Percentiles rank a stretch among this genome's conserved stretches.
phyloP scores from a whole-genome alignment of 2,888 invertebrate species.

The Scaptomyza flava region DNA sequence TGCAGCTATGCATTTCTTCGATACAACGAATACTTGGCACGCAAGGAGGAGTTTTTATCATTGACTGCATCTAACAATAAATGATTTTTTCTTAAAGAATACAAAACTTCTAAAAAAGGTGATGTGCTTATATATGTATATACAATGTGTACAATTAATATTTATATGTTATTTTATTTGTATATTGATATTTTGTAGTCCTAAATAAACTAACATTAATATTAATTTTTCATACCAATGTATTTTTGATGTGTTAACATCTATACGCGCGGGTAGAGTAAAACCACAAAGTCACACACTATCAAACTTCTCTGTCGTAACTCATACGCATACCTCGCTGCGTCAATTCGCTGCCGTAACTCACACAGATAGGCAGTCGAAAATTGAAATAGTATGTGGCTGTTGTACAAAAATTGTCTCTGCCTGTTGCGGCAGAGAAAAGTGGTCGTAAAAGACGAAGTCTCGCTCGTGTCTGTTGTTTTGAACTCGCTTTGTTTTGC shows the following conservation, averaged over 20 bases:
- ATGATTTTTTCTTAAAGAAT: conserved; percentile 57
- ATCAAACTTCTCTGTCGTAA: no score
- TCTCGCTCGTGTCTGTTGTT: no score
- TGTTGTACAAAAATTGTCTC: no score
- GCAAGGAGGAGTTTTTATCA: conserved; percentile 86
- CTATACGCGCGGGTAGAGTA: no score
- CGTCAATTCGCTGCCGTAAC: no score
- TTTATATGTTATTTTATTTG: conserved; percentile 78
- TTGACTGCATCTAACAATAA: conserved; percentile 69
- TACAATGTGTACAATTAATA: conserved; percentile 60
- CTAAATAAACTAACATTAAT: conserved; percentile 68
- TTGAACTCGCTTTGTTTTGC: no score
- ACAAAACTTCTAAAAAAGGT: conserved; percentile 27
- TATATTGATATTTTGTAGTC: conserved; percentile 77
- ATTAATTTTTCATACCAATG: conserved; percentile 46
- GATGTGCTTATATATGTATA: conserved; percentile 60
- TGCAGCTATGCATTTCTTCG: conserved; percentile 89
- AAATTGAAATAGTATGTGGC: no score
- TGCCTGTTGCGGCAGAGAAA: no score
- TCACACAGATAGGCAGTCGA: no score
- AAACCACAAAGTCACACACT: no score
- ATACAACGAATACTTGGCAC: conserved; percentile 89
- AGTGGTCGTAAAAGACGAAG: no score
- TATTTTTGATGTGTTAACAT: not conserved
- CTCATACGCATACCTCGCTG: no score